A percentile compares a stretch with the other conserved stretches of the same genome.
These are phyloP conservation scores for Zenarchopterus dispar DNA, from an alignment of 2,797 vertebrate species.

Conservation along the genomic window DNA sequence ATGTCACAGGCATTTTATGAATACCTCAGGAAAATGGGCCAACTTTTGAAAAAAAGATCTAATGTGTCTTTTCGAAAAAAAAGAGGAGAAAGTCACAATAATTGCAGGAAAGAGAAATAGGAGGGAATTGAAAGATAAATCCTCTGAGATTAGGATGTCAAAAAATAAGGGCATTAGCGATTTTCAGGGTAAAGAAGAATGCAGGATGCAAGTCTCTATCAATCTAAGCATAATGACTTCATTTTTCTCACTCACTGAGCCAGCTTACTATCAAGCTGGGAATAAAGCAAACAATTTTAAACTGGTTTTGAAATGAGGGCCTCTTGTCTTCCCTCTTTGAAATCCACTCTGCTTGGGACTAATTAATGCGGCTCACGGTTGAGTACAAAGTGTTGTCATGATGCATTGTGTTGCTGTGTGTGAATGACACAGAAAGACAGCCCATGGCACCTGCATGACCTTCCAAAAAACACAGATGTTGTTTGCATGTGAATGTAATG, in stretches of 20 bases:
- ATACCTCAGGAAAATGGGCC: no score
- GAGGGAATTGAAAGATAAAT: no score
- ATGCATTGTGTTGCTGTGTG: conserved; percentile 28
- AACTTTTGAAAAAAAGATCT: no score
- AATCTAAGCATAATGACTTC: conserved; percentile 54
- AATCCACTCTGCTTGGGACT: conserved; percentile 61
- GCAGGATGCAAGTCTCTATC: conserved; percentile 43
- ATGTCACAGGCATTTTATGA: no score
- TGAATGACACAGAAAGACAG: conserved; percentile 8
- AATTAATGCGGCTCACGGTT: conserved; percentile 62
- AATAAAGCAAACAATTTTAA: conserved; percentile 62
- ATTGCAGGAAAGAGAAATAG: no score
- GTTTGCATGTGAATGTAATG: conserved; percentile 64
- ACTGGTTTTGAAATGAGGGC: conserved; percentile 46
- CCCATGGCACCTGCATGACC: conserved; percentile 54
- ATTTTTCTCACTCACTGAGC: conserved; percentile 37
- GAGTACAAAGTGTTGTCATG: conserved; percentile 51
- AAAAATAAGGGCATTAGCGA: conserved; percentile 55
- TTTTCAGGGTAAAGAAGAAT: conserved; percentile 39
- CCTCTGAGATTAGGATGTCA: conserved; percentile 23
- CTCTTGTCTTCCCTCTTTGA: conserved; percentile 66
- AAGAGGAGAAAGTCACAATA: no score
- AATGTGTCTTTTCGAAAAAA: no score
- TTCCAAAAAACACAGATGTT: conserved; percentile 29
- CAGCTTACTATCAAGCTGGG: conserved; percentile 46